Base-by-base conservation (phyloP, 2,113 vertebrate species). In the Cervus canadensis region DNA sequence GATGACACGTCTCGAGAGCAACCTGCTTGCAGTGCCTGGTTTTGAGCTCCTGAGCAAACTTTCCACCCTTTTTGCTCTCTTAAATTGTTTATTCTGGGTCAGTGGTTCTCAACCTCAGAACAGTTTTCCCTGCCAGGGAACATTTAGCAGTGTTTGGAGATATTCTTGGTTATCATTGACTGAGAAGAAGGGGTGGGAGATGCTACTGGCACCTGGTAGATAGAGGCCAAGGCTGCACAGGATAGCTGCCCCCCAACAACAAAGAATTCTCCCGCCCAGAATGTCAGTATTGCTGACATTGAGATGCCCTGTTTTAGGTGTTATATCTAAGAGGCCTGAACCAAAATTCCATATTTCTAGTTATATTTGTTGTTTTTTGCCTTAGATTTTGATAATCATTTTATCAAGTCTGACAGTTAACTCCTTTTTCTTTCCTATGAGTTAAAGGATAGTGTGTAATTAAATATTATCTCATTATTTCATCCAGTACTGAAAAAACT, bases 71-170 rank as follows among this genome's bases (percentile, higher is more conserved):
- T 74, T 76, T 92, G 43, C 40, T 89, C 19, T 92, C 85, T 87
- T 87, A 84, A 59, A 57, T 96, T 84, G 76, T 94, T 92, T 92
- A 78, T 94, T 92, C 90, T 64, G n/a, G 40, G 59, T 95, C 67
- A 86, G 59, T 52, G 76, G 25, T 96, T 94, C 30, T 97, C 84
- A 57, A 26, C 59, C 14, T 26, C 33, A 54, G 74, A 54, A 57
- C 2, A 14, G 2, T 78, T 97, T 97, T 87, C 30, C 83, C 28
- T 21, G 36, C 59, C 13, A 64, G 60, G 56, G 30, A 36, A 71
- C n/a, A 87, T 87, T 82, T 79, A 54, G 62, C 87, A 78, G 26
- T 89, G 45, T 96, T 83, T 91, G 76, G 57, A 82, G 56, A 48
- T 36, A 33, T 45, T 95, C 95, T 84, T 71, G 40, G 33, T 92